phyloP scores from a whole-genome alignment of 2,888 invertebrate genomes.

The Lycocerus yunnanus region DNA sequence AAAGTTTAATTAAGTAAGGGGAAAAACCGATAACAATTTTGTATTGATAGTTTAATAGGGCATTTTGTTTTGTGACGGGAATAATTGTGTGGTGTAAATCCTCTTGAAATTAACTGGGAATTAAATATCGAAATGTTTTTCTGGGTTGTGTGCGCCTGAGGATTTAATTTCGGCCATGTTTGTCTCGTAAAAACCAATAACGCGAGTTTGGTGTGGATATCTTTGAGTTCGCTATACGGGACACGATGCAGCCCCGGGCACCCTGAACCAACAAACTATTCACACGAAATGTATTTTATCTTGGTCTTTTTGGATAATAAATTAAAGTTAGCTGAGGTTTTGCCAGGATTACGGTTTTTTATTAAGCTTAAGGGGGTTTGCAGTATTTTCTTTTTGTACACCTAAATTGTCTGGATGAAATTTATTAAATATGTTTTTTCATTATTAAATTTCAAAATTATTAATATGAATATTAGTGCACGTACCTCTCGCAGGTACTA shows the following conservation, averaged over 20 bases:
- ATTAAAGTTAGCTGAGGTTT: conserved; percentile 47
- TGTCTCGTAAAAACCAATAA: conserved; percentile 58
- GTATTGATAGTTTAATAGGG: conserved; percentile 4
- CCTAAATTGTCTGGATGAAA: conserved; percentile 3
- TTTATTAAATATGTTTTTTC: not conserved
- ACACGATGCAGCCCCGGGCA: conserved; percentile 35
- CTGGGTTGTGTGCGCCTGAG: conserved; percentile 53
- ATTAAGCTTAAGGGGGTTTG: conserved; percentile 13
- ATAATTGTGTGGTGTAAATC: conserved; percentile 40
- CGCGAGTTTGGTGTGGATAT: conserved; percentile 38
- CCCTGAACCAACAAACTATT: conserved; percentile 43
- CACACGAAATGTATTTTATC: conserved; percentile 50
- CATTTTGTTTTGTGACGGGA: conserved; percentile 22
- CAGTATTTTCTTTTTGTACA: conserved; percentile 19
- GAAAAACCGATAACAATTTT: not conserved
- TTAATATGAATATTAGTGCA: not conserved
- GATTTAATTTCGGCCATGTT: conserved; percentile 57
- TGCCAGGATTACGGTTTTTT: conserved; percentile 37
- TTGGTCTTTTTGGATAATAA: conserved; percentile 46
- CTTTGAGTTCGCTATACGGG: conserved; percentile 38
- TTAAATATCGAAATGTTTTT: conserved; percentile 57
- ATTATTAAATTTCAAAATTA: not conserved
- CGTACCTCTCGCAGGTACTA: not conserved
- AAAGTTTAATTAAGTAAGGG: not conserved
- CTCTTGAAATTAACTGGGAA: conserved; percentile 52